phyloP scores from a whole-genome alignment of 2,113 vertebrate genomes.

The Anolis carolinensis region DNA sequence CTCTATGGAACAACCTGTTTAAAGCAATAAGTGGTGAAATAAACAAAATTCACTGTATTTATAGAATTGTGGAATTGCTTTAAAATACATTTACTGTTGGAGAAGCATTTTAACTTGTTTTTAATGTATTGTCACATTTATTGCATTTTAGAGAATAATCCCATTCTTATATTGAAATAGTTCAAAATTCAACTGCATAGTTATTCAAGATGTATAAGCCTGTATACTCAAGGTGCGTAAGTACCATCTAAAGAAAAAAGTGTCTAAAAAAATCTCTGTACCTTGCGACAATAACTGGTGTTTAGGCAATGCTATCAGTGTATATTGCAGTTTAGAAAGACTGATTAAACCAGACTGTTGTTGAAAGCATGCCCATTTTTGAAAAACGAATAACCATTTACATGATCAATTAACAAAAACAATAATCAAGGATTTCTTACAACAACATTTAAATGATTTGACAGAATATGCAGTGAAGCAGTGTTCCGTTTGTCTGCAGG shows the following conservation, averaged over 20 bases:
- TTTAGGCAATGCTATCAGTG: neutral
- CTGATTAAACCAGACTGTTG: neutral
- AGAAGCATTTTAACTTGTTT: neutral
- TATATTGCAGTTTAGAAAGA: neutral
- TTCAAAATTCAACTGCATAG: neutral
- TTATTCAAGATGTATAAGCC: too few species aligned
- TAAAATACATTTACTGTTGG: neutral
- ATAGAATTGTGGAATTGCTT: neutral
- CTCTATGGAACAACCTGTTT: neutral
- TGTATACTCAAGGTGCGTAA: accelerated
- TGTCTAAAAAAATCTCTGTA: neutral
- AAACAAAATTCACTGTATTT: neutral
- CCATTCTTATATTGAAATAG: neutral
- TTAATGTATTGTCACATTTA: neutral
- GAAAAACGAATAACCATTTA: neutral
- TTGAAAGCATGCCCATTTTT: neutral
- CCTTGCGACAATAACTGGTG: neutral
- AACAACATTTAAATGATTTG: neutral
- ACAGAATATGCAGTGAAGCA: neutral
- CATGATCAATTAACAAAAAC: neutral
- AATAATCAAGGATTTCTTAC: neutral
- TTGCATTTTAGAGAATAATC: neutral
- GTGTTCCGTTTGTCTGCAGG: neutral
- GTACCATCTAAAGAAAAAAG: neutral
- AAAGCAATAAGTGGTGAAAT: neutral